Base-by-base conservation (phyloP, 2,797 vertebrate genomes). In the Phataginus tetradactyla region DNA sequence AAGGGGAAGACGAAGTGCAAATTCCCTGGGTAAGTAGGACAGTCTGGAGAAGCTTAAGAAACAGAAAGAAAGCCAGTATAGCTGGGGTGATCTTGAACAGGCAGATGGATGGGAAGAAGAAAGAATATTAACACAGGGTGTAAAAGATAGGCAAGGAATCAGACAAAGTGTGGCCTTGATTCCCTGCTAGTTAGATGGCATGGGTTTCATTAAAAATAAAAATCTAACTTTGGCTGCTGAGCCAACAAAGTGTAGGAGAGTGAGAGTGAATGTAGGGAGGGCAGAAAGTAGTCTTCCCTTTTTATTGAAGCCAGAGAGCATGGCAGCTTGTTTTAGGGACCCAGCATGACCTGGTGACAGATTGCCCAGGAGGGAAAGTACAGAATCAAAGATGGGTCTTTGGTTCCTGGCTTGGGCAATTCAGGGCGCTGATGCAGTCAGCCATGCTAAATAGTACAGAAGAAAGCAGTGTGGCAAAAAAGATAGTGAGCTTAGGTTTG, bases 331-430 rank as follows among this genome's bases (percentile, higher is more conserved):
- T 17, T 51, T 51, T 39, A 71, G 17, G 45, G 34, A 66, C 72
- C 21, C 2, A 57, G 7, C 0, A 57, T 0, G 18, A 29, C 12
- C 3, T 1, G 4, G 53, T 1, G 1, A 75, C 4, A n/a, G 45
- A 78, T 1, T 27, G 20, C 14, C 37, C 5, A 13, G 23, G 45
- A 37, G 20, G 32, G 39, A 34, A 69, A 55, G 1, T 2, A 14
- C 1, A 80, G 32, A n/a, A 61, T 80, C 27, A 37, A 64, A 86
- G 18, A 45, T 49, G 13, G 9, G n/a, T 34, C 64, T 49, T 61
- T 68, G 25, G 32, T 59, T 77, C 57, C 21, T 34, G 51, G 11
- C 12, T 86, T 5, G 32, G 10, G 29, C n/a, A 42, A 39, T 55
- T 29, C n/a, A 78, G 55, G 15, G 53, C 39, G 4, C 17, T 34